These are phyloP conservation scores for Gymnorhina tibicen DNA, from an alignment of 2,113 vertebrate species.

Conservation along the genomic window DNA sequence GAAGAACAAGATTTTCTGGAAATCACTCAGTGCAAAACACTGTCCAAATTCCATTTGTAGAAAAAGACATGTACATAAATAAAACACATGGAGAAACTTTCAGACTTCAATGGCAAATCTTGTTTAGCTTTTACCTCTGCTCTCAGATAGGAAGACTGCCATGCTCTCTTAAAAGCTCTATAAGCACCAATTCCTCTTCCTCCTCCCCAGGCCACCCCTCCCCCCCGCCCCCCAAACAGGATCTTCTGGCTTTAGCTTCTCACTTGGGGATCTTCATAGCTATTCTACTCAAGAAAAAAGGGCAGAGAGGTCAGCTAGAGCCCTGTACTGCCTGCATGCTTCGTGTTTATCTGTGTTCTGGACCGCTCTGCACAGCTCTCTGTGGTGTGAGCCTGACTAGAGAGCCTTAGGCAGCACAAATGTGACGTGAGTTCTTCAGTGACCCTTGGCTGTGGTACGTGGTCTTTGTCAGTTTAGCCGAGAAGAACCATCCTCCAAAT, in stretches of 20 bases:
- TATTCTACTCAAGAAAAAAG: not conserved
- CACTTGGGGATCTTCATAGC: not conserved
- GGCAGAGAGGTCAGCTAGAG: not conserved
- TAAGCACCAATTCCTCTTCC: not conserved
- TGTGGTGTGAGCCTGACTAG: rapidly evolving
- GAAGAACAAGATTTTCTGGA: constrained; percentile 61
- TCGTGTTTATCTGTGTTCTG: not conserved
- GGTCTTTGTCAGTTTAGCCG: not conserved
- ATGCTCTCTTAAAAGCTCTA: not conserved
- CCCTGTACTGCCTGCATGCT: rapidly evolving
- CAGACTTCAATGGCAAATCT: not conserved
- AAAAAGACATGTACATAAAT: not conserved
- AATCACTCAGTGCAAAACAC: not conserved
- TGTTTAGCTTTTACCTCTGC: not conserved
- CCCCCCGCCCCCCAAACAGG: rapidly evolving
- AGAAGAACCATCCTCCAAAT: not conserved
- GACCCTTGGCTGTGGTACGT: not conserved
- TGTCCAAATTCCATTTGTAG: not conserved
- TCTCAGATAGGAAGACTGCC: not conserved
- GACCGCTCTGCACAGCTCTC: not conserved
- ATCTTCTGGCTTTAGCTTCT: not conserved
- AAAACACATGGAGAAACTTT: not conserved
- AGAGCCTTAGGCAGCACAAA: not conserved
- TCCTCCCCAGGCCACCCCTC: not conserved
- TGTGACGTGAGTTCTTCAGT: not conserved